These are phyloP conservation scores for Galleria mellonella DNA, from an alignment of 1,140 invertebrate genomes.

Conservation along the genomic window DNA sequence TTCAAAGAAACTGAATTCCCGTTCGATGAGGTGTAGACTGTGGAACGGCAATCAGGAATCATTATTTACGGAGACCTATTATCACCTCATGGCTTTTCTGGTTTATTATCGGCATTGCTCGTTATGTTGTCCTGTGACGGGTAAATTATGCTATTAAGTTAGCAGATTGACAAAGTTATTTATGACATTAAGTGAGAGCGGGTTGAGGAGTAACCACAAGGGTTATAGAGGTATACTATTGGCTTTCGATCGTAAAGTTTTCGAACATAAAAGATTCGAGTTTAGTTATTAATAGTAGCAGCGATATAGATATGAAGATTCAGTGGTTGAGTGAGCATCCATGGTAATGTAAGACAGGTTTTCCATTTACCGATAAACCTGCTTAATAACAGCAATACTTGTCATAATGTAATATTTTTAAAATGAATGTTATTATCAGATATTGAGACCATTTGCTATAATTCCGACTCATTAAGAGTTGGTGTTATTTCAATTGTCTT, in stretches of 20 bases:
- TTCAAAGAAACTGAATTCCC: too few species aligned
- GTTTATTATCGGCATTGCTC: conserved; percentile 67
- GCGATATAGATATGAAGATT: not conserved
- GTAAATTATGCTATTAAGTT: conserved; percentile 70
- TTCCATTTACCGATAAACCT: conserved; percentile 13
- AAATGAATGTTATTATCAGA: not conserved
- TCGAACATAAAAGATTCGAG: not conserved
- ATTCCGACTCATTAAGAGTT: too few species aligned
- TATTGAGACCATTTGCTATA: too few species aligned
- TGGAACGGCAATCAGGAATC: conserved; percentile 63
- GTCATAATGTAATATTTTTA: conserved; percentile 18
- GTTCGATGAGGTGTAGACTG: conserved; percentile 27
- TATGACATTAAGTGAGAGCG: conserved; percentile 53
- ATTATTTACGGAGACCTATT: conserved; percentile 70
- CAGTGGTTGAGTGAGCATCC: not conserved
- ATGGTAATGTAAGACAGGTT: conserved; percentile 14
- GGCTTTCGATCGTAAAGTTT: conserved; percentile 7
- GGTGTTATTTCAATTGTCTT: too few species aligned
- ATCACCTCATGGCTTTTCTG: conserved; percentile 69
- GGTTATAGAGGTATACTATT: conserved; percentile 12
- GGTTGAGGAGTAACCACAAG: conserved; percentile 36
- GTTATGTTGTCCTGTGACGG: conserved; percentile 67
- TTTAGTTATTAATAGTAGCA: not conserved
- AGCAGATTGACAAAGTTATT: conserved; percentile 71
- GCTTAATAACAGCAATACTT: conserved; percentile 19